Percentiles rank a stretch among this genome's conserved stretches.
These are phyloP conservation scores for Hyles lineata DNA, from an alignment of 2,888 invertebrate species.

Conservation along the genomic window DNA sequence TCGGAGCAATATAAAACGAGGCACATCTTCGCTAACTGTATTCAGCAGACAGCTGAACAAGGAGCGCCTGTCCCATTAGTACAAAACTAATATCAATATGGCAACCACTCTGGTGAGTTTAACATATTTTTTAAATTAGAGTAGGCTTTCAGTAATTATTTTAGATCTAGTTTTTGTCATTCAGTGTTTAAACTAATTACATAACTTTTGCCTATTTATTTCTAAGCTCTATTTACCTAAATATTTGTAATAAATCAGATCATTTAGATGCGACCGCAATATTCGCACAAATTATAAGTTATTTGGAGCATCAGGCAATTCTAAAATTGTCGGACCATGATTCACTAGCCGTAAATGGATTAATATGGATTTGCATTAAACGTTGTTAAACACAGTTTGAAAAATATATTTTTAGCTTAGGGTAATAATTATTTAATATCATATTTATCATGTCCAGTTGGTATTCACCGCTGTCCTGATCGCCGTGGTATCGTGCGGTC, in stretches of 20 bases:
- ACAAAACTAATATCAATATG: constrained; percentile 58
- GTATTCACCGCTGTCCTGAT: constrained; percentile 60
- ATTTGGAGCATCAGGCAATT: too few species aligned
- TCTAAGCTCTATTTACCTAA: background rate
- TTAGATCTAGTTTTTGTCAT: background rate
- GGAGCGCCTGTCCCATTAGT: constrained; percentile 59
- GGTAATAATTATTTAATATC: background rate
- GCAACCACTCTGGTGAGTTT: constrained; percentile 70
- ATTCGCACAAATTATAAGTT: too few species aligned
- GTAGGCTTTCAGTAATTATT: background rate
- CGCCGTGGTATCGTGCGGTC: constrained; percentile 67
- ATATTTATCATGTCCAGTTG: constrained; percentile 44
- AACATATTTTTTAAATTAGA: constrained; percentile 3
- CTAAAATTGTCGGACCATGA: too few species aligned
- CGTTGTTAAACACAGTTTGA: too few species aligned
- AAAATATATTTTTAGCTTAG: background rate
- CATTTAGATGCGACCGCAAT: too few species aligned
- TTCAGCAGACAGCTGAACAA: constrained; percentile 73
- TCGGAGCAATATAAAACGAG: constrained; percentile 81
- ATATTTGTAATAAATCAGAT: too few species aligned
- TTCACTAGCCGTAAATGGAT: too few species aligned
- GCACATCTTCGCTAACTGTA: constrained; percentile 76
- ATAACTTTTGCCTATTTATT: background rate
- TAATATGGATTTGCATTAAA: too few species aligned
- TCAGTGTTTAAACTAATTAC: background rate